Percentiles rank a stretch among this genome's conserved stretches.
Evolutionary conservation across 1,140 invertebrate species (phyloP).

Genomic region (Macrotrachela quadricornifera): DNA sequence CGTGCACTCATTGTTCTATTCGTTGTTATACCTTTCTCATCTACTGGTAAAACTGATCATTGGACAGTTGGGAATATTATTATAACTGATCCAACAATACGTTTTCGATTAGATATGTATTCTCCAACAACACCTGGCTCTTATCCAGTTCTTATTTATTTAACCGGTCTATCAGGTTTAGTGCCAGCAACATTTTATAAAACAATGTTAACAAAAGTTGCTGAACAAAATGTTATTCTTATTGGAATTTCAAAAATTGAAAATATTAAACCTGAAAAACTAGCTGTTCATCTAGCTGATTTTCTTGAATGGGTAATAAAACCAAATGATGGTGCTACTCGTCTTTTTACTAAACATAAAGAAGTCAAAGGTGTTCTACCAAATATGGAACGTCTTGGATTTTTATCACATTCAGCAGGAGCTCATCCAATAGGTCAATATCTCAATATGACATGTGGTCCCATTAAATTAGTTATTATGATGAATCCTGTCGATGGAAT

Average conservation of each 20-base stretch:
- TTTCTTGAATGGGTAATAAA: slow-evolving; percentile 1
- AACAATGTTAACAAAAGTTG: background rate
- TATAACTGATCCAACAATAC: too few relatives aligned
- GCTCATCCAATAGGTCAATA: background rate
- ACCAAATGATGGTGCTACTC: background rate
- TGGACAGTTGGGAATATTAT: too few relatives aligned
- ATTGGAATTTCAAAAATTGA: background rate
- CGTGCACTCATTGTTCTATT: too few relatives aligned
- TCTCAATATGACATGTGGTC: slow-evolving; percentile 2
- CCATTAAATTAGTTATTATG: background rate
- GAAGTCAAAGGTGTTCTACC: background rate
- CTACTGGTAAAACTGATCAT: too few relatives aligned
- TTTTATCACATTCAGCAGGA: slow-evolving; percentile 3
- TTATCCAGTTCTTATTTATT: slow-evolving; percentile 1
- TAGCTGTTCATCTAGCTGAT: background rate
- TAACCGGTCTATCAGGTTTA: slow-evolving; percentile 1
- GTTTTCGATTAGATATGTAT: background rate
- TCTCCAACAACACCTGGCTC: background rate
- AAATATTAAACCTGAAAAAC: background rate
- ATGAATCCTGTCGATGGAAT: slow-evolving; percentile 8
- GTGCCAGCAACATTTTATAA: background rate
- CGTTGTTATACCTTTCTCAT: too few relatives aligned
- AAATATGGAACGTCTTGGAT: background rate
- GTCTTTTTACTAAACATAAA: too few relatives aligned
- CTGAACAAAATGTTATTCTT: slow-evolving; percentile 2